phyloP scores from a whole-genome alignment of 1,140 invertebrate genomes.

The Drosophila tsacasi region DNA sequence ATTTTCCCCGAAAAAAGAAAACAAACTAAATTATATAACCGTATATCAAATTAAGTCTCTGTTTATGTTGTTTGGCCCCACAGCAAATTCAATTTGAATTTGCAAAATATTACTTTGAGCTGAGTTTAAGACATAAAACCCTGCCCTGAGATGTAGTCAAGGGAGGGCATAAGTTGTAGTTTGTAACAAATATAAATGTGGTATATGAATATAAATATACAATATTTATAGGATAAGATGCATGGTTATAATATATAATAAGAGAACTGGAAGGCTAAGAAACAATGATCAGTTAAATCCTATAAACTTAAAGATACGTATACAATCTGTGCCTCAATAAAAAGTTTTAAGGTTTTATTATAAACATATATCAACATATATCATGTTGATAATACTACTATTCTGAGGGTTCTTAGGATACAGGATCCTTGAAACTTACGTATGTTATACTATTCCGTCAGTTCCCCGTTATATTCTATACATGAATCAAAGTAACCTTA shows the following conservation, averaged over 20 bases:
- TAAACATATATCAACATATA: too few relatives aligned
- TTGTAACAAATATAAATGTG: too few relatives aligned
- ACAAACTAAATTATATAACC: constrained; percentile 42
- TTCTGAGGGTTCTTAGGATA: background rate
- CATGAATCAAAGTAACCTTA: background rate
- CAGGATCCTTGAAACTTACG: background rate
- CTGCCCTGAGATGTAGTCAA: background rate
- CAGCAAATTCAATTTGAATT: constrained; percentile 27
- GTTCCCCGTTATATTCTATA: background rate
- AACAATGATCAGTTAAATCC: background rate
- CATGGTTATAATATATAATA: too few relatives aligned
- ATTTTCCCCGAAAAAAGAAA: constrained; percentile 10
- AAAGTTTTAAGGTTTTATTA: background rate
- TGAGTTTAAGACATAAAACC: background rate
- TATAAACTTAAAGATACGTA: background rate
- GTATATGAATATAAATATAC: too few relatives aligned
- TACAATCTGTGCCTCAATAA: too few relatives aligned
- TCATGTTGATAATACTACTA: background rate
- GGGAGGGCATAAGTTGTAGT: background rate
- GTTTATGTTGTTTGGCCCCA: constrained; percentile 11
- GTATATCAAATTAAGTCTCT: constrained; percentile 37
- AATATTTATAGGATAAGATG: too few relatives aligned
- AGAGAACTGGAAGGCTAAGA: too few relatives aligned
- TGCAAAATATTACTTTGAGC: constrained; percentile 20
- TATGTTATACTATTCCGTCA: too few relatives aligned